Conservation (phyloP, 2,797 vertebrate genomes). For the Heteromormyrus szaboi region DNA sequence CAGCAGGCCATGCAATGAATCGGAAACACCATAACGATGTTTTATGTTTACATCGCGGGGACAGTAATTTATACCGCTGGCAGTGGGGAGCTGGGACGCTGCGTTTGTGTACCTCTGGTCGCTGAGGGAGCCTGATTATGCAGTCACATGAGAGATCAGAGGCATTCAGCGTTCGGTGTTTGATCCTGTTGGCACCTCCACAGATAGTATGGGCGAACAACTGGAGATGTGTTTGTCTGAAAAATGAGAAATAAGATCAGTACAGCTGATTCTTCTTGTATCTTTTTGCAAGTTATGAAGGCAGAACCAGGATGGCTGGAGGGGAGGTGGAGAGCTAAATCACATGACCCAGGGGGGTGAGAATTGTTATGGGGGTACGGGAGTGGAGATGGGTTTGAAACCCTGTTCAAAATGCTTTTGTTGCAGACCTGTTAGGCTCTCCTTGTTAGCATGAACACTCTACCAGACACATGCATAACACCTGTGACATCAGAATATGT, state of each 20-base stretch:
- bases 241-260: not conserved
- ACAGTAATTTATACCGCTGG: slow-evolving; percentile 43
- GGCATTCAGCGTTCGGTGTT: not conserved
- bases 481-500: not conserved
- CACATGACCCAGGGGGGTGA: not conserved
- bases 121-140: not conserved
- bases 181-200: not conserved
- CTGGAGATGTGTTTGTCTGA: not conserved
- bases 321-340: not conserved
- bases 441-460: not conserved
- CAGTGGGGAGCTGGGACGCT: slow-evolving; percentile 33
- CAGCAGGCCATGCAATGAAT: slow-evolving; percentile 48
- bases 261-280: not conserved
- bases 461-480: not conserved
- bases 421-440: not conserved
- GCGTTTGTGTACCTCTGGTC: slow-evolving; percentile 34
- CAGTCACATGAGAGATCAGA: not conserved
- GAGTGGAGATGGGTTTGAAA: not conserved
- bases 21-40: slow-evolving; percentile 50
- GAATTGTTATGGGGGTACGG: not conserved
- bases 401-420: not conserved
- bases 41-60: slow-evolving; percentile 31
- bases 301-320: not conserved
- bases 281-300: not conserved
- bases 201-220: not conserved